Evolutionary conservation across 2,113 vertebrate genomes (phyloP).

Genomic region (Maccullochella peelii): DNA sequence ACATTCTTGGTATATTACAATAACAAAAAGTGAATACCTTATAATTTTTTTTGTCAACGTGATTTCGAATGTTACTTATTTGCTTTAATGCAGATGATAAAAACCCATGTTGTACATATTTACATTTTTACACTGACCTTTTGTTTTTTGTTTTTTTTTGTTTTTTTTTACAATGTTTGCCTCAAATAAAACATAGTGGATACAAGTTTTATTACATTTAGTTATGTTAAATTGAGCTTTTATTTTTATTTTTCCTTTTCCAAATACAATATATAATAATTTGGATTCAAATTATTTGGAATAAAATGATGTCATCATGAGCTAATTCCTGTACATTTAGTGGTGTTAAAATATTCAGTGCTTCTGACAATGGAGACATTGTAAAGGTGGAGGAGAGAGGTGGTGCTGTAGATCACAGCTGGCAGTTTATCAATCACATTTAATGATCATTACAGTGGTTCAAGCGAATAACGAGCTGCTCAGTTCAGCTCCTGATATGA

Average conservation of each 20-base stretch:
- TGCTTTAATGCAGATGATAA: background rate
- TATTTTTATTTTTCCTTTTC: background rate
- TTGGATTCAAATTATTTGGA: background rate
- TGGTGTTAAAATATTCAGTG: conserved; percentile 33
- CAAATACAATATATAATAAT: background rate
- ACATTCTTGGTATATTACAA: background rate
- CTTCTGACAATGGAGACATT: conserved; percentile 3
- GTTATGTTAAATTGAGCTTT: background rate
- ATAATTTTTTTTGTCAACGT: background rate
- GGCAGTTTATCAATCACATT: conserved; percentile 42
- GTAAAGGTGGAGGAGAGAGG: conserved; percentile 11
- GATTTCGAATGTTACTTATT: background rate
- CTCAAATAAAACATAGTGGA: background rate
- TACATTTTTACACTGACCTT: background rate
- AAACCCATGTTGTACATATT: background rate
- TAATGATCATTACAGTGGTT: conserved; percentile 29
- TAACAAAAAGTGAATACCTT: background rate
- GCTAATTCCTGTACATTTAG: background rate
- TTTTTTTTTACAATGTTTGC: background rate
- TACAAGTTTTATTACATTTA: background rate
- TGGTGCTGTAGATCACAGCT: conserved; percentile 10
- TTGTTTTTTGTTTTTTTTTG: too few relatives aligned
- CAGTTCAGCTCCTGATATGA: background rate
- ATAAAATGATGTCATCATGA: conserved; percentile 1
- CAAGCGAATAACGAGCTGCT: conserved; percentile 25